These are phyloP conservation scores for Hydrotaea cyrtoneurina DNA, from an alignment of 2,888 invertebrate genomes.

Conservation along the genomic window DNA sequence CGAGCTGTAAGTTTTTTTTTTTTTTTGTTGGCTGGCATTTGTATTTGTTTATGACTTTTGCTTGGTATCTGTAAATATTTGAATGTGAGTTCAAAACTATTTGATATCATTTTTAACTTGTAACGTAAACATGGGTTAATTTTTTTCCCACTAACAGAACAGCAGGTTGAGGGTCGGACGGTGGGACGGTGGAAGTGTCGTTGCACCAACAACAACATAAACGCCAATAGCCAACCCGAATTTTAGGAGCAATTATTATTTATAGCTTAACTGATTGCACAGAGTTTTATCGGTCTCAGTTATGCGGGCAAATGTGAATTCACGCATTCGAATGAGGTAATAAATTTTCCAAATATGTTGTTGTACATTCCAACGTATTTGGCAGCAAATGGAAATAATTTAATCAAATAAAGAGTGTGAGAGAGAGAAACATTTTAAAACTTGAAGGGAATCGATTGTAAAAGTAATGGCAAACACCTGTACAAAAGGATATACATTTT, in stretches of 20 bases:
- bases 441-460: too few species aligned
- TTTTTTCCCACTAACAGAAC: not conserved
- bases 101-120: slow-evolving; percentile 62
- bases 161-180: not conserved
- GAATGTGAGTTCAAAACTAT: slow-evolving; percentile 65
- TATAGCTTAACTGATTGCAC: slow-evolving; percentile 77
- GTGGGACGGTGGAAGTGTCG: not conserved
- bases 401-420: not conserved
- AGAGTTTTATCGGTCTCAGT: slow-evolving; percentile 48
- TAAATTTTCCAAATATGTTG: slow-evolving; percentile 20
- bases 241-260: slow-evolving; percentile 77
- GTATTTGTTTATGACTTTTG: slow-evolving; percentile 58
- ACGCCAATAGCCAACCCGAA: slow-evolving; percentile 61
- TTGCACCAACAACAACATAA: not conserved
- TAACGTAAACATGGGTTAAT: slow-evolving; percentile 47
- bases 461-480: too few species aligned
- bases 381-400: not conserved
- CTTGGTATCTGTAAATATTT: slow-evolving; percentile 56
- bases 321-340: slow-evolving; percentile 16
- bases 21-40: slow-evolving; percentile 11
- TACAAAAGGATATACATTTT: too few species aligned
- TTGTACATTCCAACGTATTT: too few species aligned
- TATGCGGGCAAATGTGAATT: slow-evolving; percentile 6
- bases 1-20: not conserved
- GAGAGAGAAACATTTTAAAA: not conserved